Base-by-base conservation (phyloP, 2,113 vertebrate species). In the Microcebus tavaratra region DNA sequence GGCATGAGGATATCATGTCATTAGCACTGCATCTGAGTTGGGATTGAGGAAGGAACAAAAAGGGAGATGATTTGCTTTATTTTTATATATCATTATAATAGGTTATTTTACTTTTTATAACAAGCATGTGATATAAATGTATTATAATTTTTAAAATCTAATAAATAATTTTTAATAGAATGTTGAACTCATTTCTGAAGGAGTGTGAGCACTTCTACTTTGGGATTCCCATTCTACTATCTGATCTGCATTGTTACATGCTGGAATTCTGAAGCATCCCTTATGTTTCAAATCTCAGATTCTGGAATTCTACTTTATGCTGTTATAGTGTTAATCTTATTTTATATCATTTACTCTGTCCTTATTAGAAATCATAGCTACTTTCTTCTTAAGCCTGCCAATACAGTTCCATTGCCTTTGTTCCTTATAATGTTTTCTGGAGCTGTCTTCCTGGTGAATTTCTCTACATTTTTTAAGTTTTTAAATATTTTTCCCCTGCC, bases 391-490 rank as follows among this genome's bases (percentile, higher is more conserved):
- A 59, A 87, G 50, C 25, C 18, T 86, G 10, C 13, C 53, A 53
- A 31, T 70, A 61, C 3, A 45, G 39, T 23, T 29, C 29, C 45
- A 88, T 23, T 55, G 50, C 34, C 70, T 70, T 89, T 53, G 45
- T 61, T 91, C 31, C 55, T 53, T 79, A 25, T 92, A 70, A 27
- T 57, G 31, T 89, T 96, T 45, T 88, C 36, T 39, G 31, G 20
- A 79, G 8, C 31, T 94, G 14, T 50, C 53, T 94, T 94, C 36
- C 61, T 65, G 89, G 61, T 65, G 39, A 96, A 72, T 95, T 94
- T 94, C 36, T 83, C 78, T 57, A 48, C 15, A 78, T 83, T 88
- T 29, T 70, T 12, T 42, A 88, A 65, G 25, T 59, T 85, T 92
- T 92, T 15, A 73, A 73, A 92, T 92, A 80, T 84, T 85, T 72